Base-by-base conservation (phyloP, 2,888 invertebrate species). In the Octonoba sinensis region DNA sequence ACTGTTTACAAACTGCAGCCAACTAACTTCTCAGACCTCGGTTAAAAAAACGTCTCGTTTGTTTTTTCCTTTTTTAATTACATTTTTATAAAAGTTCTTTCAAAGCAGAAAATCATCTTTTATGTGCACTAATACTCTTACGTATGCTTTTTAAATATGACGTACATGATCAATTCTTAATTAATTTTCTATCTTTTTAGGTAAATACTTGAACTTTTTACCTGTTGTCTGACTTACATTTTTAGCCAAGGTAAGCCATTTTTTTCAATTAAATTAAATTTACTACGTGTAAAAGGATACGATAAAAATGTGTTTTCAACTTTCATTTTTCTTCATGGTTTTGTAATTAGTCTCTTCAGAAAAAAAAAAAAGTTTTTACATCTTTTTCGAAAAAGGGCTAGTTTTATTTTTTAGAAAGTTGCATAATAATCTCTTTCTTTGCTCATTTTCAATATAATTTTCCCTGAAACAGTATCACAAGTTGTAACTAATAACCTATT, bases 331-430 rank as follows among this genome's bases (percentile, higher is more conserved):
- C 60, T 46, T 18, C 20, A 11, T 18, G 12, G 15, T 13, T 60
- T 62, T 62, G 62, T 20, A 62, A 62, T 62, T 62, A 62, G 62
- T 20, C 18, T 44, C 44, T 62, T 62, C 20, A 18, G 18, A 27
- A 13, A 11, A n/a, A 4, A 62, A 57, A 57, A 36, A 36, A 8
- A 11, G 4, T 22, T 57, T 20, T 57, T 57, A 12, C 36, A 1
- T 8, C 15, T 54, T 54, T 54, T 18, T 15, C 54, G 13, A 57
- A 57, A 57, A 57, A 18, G 11, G 13, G 54, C 57, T 3, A 15
- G 18, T 36, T 36, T 36, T 57, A 57, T n/a, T 57, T 57, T 13
- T 13, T 15, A 11, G 36, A 36, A 36, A 36, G 36, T 36, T 36
- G 36, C 36, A 36, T 36, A 36, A 36, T 36, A 36, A 36, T 36